Evolutionary conservation across 2,888 invertebrate species (phyloP), one percentile per base, ranked within the genome.

Genomic region (Stratiomys singularior): DNA sequence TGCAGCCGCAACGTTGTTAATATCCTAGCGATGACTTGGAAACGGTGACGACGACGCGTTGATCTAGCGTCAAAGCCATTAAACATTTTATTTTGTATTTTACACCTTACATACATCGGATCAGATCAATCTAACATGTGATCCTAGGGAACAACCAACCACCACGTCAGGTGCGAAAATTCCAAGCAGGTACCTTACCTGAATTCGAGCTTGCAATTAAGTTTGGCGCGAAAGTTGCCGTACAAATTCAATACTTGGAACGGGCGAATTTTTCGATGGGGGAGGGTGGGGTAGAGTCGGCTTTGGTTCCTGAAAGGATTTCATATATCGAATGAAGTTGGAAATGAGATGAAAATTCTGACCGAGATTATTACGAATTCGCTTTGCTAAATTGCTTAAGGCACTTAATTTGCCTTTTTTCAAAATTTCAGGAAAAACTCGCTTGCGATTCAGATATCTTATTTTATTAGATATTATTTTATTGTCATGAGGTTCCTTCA

Each of bases 51-150:
- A 30, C 13, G 64, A 64, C 64, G 64, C 28, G 23, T 15, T 64
- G 30, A 27, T 25, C 52, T 30, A 28, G 64, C 64, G 64, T 64
- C 64, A 30, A 28, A 64, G n/a, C 64, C 13, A 18, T 52, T 30
- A n/a, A 28, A 18, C 23, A 64, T 30, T 15, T 52, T 52, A 64
- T 30, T 15, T 52, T 52, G 28, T 27, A 1, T 30, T 64, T 64
- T 64, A 18, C 52, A 52, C 15, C 15, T 52, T 52, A 52, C 52
- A 9, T 13, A 15, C 28, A 30, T 64, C 28, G 28, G 64, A 64
- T 64, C 64, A n/a, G 28, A 64, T 64, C n/a, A 30, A 64, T 64
- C 28, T 64, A 27, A 64, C 25, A 64, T 64, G 64, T 64, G 30
- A 64, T 64, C 28, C 18, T 64, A 15, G 25, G 28, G 25, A 30